Percentiles rank a stretch among this genome's conserved stretches.
These are phyloP conservation scores for Balaenoptera acutorostrata DNA, from an alignment of 2,113 vertebrate genomes.

Conservation along the genomic window DNA sequence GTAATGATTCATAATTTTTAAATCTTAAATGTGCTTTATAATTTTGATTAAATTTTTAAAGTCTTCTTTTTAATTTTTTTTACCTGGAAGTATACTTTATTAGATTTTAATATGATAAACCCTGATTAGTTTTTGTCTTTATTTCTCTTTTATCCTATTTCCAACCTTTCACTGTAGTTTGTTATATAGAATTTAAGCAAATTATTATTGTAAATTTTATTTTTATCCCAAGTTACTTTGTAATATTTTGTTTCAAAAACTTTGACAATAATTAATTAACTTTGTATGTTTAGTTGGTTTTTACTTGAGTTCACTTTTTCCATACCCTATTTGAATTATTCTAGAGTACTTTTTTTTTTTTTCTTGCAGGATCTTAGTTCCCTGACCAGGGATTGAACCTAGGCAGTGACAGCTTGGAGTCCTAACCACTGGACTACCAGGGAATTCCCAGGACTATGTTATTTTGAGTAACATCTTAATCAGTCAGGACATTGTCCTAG, in stretches of 20 bases:
- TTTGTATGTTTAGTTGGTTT: not conserved
- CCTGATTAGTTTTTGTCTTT: not conserved
- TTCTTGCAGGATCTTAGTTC: too few relatives aligned
- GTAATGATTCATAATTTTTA: not conserved
- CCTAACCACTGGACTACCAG: too few relatives aligned
- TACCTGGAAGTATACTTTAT: not conserved
- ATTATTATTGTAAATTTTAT: not conserved
- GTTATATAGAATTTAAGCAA: not conserved
- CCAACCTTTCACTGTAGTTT: not conserved
- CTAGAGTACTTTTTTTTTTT: not conserved
- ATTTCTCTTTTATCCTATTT: not conserved
- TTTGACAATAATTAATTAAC: not conserved
- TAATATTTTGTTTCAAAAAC: not conserved
- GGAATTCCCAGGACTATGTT: not conserved
- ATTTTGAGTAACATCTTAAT: not conserved
- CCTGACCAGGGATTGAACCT: too few relatives aligned
- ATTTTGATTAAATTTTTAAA: slow-evolving; percentile 3
- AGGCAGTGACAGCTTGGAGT: too few relatives aligned
- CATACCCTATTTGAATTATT: not conserved
- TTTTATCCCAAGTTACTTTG: not conserved
- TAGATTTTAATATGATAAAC: not conserved
- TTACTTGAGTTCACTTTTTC: not conserved
- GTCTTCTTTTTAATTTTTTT: not conserved
- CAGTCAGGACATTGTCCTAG: not conserved
- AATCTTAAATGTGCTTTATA: not conserved